Evolutionary conservation across 1,140 invertebrate genomes (phyloP).

Genomic region (Anthonomus grandis): DNA sequence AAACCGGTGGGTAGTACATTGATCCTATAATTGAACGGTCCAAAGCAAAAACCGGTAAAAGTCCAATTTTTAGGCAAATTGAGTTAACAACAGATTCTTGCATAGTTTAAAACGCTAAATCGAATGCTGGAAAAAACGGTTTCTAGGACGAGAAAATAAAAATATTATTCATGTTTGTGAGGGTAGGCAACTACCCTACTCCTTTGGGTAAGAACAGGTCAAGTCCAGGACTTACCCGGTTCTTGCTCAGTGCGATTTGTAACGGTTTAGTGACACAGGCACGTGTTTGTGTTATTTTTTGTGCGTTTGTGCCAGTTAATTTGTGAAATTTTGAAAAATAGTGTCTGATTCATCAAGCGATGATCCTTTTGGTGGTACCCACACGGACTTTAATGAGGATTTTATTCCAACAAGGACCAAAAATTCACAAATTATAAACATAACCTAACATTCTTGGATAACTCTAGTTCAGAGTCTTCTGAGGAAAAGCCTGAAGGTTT

Average conservation of each 20-base stretch:
- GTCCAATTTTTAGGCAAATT: slow-evolving; percentile 11
- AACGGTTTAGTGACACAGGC: not conserved
- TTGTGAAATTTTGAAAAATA: not conserved
- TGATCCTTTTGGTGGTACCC: not conserved
- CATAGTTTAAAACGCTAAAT: slow-evolving; percentile 13
- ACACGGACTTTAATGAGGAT: not conserved
- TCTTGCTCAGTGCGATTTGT: slow-evolving; percentile 3
- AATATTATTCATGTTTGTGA: slow-evolving; percentile 4
- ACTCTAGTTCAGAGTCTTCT: no score
- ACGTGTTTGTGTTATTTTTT: not conserved
- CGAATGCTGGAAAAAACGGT: not conserved
- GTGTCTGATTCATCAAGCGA: slow-evolving; percentile 1
- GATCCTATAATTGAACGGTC: no score
- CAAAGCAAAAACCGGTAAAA: slow-evolving; percentile 4
- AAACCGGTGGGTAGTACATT: no score
- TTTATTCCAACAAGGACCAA: no score
- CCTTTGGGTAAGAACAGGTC: not conserved
- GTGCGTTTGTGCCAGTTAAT: no score
- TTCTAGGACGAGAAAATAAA: not conserved
- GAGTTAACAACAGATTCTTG: slow-evolving; percentile 5
- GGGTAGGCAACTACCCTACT: not conserved
- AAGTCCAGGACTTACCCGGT: no score
- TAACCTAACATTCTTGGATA: no score
- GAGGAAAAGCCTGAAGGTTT: no score
- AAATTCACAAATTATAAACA: no score